Base-by-base conservation (phyloP, 2,797 vertebrate genomes). In the Chloroceryle amazona region DNA sequence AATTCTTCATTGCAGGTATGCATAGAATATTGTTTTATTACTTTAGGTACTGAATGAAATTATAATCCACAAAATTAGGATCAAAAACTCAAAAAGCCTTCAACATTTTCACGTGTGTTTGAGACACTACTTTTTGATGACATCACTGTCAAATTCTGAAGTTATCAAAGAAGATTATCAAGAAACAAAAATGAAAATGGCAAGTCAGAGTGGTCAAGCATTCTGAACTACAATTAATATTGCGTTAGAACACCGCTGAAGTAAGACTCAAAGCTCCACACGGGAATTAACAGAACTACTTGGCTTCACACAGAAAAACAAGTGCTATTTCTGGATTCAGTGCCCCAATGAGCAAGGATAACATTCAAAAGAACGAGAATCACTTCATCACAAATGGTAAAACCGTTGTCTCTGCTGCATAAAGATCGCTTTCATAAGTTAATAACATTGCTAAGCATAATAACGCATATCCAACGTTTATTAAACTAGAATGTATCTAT, bases 1-100 rank as follows among this genome's bases (percentile, higher is more conserved):
- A 46, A 16, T 35, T 44, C 26, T 57, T 66, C 41, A 42, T 0
- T 5, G 2, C 7, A 79, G 17, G 74, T 26, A 62, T 1, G 3
- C 8, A 60, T 1, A 9, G 6, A 83, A 2, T 49, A 44, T 47
- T 92, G 39, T 72, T 85, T 85, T 55, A 54, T 41, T 63, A 39
- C 33, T 49, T 71, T 57, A 42, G 4, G 11, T 57, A 54, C 8
- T 13, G 7, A 57, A 49, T 39, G 71, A 60, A 95, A 57, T 31
- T 35, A 37, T 25, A 57, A 73, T 46, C 41, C 12, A 58, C 4
- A 61, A 63, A 79, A 79, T 9, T 26, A 87, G 11, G 10, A 73
- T 35, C 5, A 58, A 3, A 22, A 29, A 58, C 54, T 47, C 37
- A 44, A 75, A 83, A 63, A 35, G 8, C 9, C 20, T 55, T 70